These are phyloP conservation scores for Syrmaticus mikado DNA, from an alignment of 2,113 vertebrate genomes.

Conservation along the genomic window DNA sequence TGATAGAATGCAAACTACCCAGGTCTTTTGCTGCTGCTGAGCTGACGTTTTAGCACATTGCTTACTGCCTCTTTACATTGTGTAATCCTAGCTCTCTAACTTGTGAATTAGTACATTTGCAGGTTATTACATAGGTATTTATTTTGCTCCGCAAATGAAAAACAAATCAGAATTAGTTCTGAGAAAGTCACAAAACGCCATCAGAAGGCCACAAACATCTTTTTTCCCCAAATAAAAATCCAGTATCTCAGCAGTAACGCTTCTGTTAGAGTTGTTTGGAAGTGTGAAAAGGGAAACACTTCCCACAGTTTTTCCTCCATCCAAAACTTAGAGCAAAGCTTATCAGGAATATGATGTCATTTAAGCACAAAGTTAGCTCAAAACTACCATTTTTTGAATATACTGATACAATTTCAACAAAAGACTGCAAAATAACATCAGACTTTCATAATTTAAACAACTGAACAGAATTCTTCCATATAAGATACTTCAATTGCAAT, in stretches of 20 bases:
- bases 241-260: background rate
- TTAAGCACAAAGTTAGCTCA: background rate
- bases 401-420: background rate
- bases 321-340: background rate
- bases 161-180: background rate
- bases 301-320: background rate
- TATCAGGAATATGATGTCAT: background rate
- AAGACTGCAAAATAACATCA: background rate
- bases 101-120: slow-evolving; percentile 25
- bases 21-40: background rate
- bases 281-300: background rate
- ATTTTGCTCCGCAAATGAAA: background rate
- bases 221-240: background rate
- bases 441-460: background rate
- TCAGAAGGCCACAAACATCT: background rate
- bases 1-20: background rate
- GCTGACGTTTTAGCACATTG: background rate
- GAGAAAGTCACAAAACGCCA: background rate
- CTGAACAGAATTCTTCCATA: background rate
- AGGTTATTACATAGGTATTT: background rate
- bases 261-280: background rate
- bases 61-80: background rate
- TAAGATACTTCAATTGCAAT: background rate
- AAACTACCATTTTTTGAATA: background rate
- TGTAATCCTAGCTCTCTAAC: background rate